Evolutionary conservation across 92 coral and sea anemone genomes (phyloP).

Genomic region (Chrysogorgia sp.): DNA sequence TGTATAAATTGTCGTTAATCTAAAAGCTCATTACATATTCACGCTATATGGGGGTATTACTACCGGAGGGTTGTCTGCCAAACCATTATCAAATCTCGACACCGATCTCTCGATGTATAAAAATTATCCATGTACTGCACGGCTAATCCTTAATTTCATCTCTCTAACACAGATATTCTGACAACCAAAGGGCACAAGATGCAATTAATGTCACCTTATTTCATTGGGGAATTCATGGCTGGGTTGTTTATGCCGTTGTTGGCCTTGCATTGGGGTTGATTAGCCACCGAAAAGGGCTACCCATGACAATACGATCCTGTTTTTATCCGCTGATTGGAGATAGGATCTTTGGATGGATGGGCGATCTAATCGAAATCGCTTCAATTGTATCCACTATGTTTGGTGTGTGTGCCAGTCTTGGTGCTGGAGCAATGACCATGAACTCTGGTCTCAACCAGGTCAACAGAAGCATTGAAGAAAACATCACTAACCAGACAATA

Average conservation of each 20-base stretch:
- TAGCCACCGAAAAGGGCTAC: constrained; percentile 37
- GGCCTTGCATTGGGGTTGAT: constrained; percentile 37
- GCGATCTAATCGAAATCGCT: constrained; percentile 37
- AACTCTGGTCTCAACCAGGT: constrained; percentile 34
- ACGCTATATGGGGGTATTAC: no score
- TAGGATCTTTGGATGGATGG: constrained; percentile 56
- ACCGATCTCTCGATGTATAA: no score
- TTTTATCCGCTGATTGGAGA: constrained; percentile 58
- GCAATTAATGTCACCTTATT: constrained; percentile 45
- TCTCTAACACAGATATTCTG: constrained; percentile 40
- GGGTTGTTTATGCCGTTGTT: constrained; percentile 39
- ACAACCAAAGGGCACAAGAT: constrained; percentile 64
- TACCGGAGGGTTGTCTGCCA: no score
- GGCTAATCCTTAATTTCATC: no score
- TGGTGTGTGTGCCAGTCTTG: constrained; percentile 54
- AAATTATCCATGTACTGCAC: no score
- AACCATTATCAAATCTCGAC: no score
- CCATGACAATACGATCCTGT: constrained; percentile 47
- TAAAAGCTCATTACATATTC: no score
- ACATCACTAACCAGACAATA: constrained; percentile 26
- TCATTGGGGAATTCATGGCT: constrained; percentile 54
- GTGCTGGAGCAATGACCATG: constrained; percentile 49
- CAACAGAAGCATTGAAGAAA: constrained; percentile 12
- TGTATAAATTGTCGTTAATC: no score
- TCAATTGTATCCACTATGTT: constrained; percentile 50